Evolutionary conservation across 2,797 vertebrate genomes (phyloP).

Genomic region (Sus cebifrons): DNA sequence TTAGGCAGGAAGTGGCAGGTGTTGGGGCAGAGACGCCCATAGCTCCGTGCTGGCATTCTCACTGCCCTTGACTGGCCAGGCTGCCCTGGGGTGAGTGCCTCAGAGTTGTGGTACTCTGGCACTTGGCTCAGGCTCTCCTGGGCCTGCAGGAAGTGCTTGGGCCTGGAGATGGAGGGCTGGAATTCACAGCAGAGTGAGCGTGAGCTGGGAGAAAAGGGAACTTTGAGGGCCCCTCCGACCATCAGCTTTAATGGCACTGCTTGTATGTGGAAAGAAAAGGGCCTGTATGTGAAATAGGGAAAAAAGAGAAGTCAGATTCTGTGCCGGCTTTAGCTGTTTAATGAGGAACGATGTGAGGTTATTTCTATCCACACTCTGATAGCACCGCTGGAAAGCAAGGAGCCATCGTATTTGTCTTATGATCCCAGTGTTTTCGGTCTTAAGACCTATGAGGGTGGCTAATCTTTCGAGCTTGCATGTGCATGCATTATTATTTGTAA

Average conservation of each 20-base stretch:
- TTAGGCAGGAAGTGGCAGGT: conserved; percentile 79
- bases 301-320: neutral
- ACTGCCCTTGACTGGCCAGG: neutral
- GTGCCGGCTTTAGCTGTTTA: neutral
- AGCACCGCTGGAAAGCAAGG: neutral
- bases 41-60: neutral
- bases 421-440: neutral
- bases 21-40: conserved; percentile 30
- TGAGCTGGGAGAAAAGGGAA: neutral
- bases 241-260: neutral
- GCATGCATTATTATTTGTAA: neutral
- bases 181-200: conserved; percentile 10
- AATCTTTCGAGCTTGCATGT: neutral
- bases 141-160: neutral
- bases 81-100: neutral
- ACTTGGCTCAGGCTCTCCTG: neutral
- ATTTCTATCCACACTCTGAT: neutral
- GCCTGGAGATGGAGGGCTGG: neutral
- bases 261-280: neutral
- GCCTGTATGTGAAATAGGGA: neutral
- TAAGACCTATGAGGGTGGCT: neutral
- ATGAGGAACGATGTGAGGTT: neutral
- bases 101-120: neutral
- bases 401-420: neutral
- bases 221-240: neutral